phyloP scores from a whole-genome alignment of 1,140 invertebrate species.

The Araneus ventricosus region DNA sequence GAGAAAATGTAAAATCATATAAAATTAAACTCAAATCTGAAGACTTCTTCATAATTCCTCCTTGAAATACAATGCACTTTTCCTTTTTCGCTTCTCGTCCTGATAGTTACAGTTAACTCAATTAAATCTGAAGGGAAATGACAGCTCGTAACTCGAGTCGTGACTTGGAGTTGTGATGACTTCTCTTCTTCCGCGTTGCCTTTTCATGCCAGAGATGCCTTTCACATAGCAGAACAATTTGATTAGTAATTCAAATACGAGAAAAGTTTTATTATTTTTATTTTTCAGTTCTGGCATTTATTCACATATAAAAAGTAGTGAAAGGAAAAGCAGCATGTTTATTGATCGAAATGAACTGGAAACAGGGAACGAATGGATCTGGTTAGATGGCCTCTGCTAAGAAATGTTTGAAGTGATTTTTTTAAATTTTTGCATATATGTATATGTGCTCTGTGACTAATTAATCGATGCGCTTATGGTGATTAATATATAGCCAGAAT shows the following conservation, averaged over 20 bases:
- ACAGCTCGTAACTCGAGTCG: constrained; percentile 40
- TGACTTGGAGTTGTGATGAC: neutral
- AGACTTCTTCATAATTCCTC: neutral
- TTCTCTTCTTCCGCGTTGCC: neutral
- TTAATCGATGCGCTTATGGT: too few relatives aligned
- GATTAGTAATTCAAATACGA: constrained; percentile 34
- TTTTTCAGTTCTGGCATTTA: neutral
- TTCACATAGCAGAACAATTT: neutral
- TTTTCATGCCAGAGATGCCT: neutral
- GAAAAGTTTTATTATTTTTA: neutral
- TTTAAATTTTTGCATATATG: too few relatives aligned
- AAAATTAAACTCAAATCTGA: neutral
- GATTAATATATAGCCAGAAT: too few relatives aligned
- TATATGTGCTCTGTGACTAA: too few relatives aligned
- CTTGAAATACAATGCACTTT: neutral
- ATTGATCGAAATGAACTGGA: too few relatives aligned
- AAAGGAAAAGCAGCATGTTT: too few relatives aligned
- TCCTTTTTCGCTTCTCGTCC: neutral
- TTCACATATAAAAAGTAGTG: neutral
- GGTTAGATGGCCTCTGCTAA: too few relatives aligned
- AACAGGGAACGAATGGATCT: too few relatives aligned
- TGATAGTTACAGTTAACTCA: constrained; percentile 47
- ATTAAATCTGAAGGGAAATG: constrained; percentile 49
- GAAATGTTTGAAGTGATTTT: too few relatives aligned
- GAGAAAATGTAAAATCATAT: neutral